Evolutionary conservation across 64 coral and sea anemone species (phyloP).

Genomic region (Montipora foliosa): DNA sequence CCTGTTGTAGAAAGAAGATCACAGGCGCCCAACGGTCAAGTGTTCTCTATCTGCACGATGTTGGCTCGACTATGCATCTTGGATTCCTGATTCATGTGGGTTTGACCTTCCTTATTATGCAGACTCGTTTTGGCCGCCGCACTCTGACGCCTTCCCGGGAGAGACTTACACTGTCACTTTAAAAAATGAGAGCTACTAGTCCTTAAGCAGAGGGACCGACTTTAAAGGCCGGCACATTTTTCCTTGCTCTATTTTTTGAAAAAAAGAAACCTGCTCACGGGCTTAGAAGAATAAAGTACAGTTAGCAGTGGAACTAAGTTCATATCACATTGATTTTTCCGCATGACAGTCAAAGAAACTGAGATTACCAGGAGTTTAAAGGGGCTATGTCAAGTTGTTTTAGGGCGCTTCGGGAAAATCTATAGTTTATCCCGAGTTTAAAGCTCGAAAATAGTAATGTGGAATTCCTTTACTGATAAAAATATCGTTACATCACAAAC

Average conservation of each 20-base stretch:
- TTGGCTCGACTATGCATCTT: conserved; percentile 56
- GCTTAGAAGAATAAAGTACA: too few species aligned
- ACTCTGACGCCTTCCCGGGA: neutral
- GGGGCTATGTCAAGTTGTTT: too few species aligned
- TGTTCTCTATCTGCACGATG: conserved; percentile 19
- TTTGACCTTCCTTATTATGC: conserved; percentile 60
- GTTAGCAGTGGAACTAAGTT: too few species aligned
- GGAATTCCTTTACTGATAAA: too few species aligned
- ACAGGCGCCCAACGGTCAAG: neutral
- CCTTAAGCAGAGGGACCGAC: too few species aligned
- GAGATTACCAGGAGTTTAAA: too few species aligned
- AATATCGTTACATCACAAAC: neutral
- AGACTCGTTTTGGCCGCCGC: neutral
- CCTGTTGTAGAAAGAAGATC: conserved; percentile 26
- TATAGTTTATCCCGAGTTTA: too few species aligned
- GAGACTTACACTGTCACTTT: neutral
- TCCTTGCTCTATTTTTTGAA: neutral
- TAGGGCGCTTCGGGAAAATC: too few species aligned
- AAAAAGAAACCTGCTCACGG: neutral
- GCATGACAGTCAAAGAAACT: too few species aligned
- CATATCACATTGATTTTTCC: too few species aligned
- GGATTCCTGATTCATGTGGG: conserved; percentile 66
- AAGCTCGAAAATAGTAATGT: too few species aligned
- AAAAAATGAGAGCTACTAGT: neutral
- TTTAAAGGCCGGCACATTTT: too few species aligned